Evolutionary conservation across 2,888 invertebrate genomes (phyloP).

Genomic region (Coenonympha glycerion): DNA sequence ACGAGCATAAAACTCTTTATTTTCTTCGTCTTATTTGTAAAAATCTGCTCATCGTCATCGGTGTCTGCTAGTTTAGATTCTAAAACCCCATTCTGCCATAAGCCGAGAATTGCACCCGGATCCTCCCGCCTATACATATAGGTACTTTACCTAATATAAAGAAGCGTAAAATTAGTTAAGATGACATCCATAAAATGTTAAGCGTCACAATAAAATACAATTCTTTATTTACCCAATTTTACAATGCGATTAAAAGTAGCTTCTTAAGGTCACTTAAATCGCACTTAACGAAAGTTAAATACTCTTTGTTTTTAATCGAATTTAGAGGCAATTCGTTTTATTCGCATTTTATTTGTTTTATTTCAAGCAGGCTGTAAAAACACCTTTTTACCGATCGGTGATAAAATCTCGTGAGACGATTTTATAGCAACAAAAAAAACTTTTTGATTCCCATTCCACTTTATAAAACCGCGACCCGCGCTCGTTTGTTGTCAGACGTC

Average conservation of each 20-base stretch:
- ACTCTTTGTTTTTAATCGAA: slow-evolving; percentile 41
- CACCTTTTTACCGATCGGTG: slow-evolving; percentile 18
- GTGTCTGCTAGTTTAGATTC: too few relatives aligned
- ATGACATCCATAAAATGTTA: not conserved
- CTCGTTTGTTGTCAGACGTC: too few relatives aligned
- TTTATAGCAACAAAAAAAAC: not conserved
- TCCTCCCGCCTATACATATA: too few relatives aligned
- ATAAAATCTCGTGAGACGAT: slow-evolving; percentile 6
- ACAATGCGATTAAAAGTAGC: slow-evolving; percentile 15
- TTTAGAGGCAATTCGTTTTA: slow-evolving; percentile 48
- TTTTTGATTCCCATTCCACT: too few relatives aligned
- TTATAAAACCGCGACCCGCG: too few relatives aligned
- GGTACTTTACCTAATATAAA: too few relatives aligned
- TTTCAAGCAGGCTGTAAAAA: slow-evolving; percentile 31
- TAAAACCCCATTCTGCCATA: too few relatives aligned
- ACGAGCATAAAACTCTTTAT: too few relatives aligned
- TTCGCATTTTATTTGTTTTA: slow-evolving; percentile 32
- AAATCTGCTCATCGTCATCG: too few relatives aligned
- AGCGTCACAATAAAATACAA: not conserved
- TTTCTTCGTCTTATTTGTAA: too few relatives aligned
- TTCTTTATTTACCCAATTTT: not conserved
- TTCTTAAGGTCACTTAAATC: slow-evolving; percentile 41
- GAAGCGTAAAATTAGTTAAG: too few relatives aligned
- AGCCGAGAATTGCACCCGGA: too few relatives aligned
- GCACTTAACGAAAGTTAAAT: slow-evolving; percentile 44